Base-by-base conservation (phyloP, 2,797 vertebrate species). In the Mormyrus proboscirostris region DNA sequence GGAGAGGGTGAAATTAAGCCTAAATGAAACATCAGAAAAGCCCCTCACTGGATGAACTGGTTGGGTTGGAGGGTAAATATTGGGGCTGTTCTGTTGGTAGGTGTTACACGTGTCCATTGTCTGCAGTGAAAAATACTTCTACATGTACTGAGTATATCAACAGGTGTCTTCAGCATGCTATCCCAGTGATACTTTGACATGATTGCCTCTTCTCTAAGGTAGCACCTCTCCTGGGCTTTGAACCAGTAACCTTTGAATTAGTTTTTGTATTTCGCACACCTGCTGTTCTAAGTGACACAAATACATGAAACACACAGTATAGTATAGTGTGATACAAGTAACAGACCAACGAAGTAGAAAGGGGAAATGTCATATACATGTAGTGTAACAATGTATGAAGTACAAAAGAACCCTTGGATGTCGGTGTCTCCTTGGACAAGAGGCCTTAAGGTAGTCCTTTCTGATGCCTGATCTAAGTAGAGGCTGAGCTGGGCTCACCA, bases 401-500 rank as follows among this genome's bases (percentile, higher is more conserved):
- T 69, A 33, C 65, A 69, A 69, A 69, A 6, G 12, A 69, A 79
- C 73, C 16, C 16, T 44, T 16, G 38, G 33, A 79, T 44, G 14
- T 14, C 0, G 4, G 14, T 76, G 69, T 41, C 69, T 76, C 33
- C 69, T 38, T 38, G 69, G 29, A 76, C 4, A 76, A 76, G 14
- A 38, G 69, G 38, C 69, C 33, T 41, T 76, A 38, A 7, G 33
- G 10, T 73, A 73, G 38, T 10, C 47, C 44, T 84, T 84, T 85
- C 22, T 84, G 49, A n/a, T 84, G 44, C 82, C 82, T 25, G n/a
- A 44, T 91, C 87, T 73, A 38, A 73, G 12, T 76, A 33, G 33
- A 76, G 65, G 84, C 89, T 41, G 50, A 84, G 69, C 89, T 41
- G 50, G 79, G 69, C 90, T 92, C 90, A 73, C 47, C 16, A 79